phyloP scores from a whole-genome alignment of 2,888 invertebrate species.

The Malthinus seriepunctatus region DNA sequence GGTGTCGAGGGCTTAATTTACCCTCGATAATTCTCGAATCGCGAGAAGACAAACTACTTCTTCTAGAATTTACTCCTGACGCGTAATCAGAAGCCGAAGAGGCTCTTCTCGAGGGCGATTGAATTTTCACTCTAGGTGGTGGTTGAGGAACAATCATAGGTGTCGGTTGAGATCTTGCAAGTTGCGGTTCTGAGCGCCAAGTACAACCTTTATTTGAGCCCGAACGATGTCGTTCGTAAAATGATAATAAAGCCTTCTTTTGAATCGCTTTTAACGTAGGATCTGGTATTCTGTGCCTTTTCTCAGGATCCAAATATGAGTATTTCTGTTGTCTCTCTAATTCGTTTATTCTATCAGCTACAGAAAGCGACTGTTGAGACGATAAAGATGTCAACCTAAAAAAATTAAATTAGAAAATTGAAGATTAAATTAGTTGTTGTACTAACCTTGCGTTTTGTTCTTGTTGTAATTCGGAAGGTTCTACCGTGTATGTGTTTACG shows the following conservation, averaged over 20 bases:
- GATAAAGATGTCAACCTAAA: constrained; percentile 48
- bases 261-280: constrained; percentile 79
- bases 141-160: constrained; percentile 43
- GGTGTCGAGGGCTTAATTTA: constrained; percentile 54
- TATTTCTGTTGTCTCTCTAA: constrained; percentile 66
- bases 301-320: constrained; percentile 73
- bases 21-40: constrained; percentile 46
- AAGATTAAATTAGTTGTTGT: background rate
- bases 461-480: constrained; percentile 42
- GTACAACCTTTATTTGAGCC: constrained; percentile 42
- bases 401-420: constrained; percentile 16
- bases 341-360: constrained; percentile 68
- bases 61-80: constrained; percentile 51
- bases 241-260: constrained; percentile 79
- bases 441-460: constrained; percentile 24
- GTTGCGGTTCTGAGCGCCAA: constrained; percentile 64
- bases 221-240: constrained; percentile 74
- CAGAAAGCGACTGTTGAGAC: constrained; percentile 59
- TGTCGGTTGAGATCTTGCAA: constrained; percentile 50
- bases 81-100: constrained; percentile 72
- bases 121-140: constrained; percentile 55
- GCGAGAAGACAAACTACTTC: constrained; percentile 51
- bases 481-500: constrained; percentile 70
- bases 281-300: constrained; percentile 71
- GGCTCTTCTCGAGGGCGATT: constrained; percentile 61